Base-by-base conservation (phyloP, 2,888 invertebrate species). In the Andrena praecox region DNA sequence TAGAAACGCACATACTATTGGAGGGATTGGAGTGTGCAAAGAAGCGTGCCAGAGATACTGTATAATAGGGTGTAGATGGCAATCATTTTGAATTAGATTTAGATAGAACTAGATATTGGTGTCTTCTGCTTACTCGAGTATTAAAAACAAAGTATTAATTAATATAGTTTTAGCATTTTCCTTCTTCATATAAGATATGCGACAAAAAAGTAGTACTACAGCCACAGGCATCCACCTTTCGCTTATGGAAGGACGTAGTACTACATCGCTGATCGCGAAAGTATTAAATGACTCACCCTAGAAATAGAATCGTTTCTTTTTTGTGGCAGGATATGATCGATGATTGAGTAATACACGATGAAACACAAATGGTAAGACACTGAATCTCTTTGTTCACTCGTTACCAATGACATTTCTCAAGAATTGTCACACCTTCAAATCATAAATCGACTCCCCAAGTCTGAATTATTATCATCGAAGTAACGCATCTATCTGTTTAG, bases 241-340 rank as follows among this genome's bases (percentile, higher is more conserved):
- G 29, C 27, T 60, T 31, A 31, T 60, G n/a, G n/a, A 33, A 60
- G 56, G 24, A 56, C 54, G 54, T 56, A 60, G 31, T 60, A 31
- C 60, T 60, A 31, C 60, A n/a, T 31, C 27, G n/a, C n/a, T 16
- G 31, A n/a, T 60, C 31, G 31, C n/a, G 27, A 31, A 60, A 60
- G 31, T 60, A 60, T 33, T 31, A n/a, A n/a, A 31, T 60, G 60
- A 60, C 31, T 60, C 60, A 60, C 31, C 31, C 7, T 16, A 31
- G 31, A 63, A 8, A 63, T 35, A 33, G 16, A 63, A 42, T 42
- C 42, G 42, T 42, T 42, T 42, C 16, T 42, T 42, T 59, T 24
- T 42, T 42, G 42, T 16, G 16, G 42, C 24, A 56, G 56, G 10
- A 27, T 10, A 27, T 56, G 27, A 56, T 56, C 56, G 27, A 24